Evolutionary conservation across 2,888 invertebrate genomes (phyloP), one percentile per base, ranked within the genome.

Genomic region (Cataglyphis albicans): DNA sequence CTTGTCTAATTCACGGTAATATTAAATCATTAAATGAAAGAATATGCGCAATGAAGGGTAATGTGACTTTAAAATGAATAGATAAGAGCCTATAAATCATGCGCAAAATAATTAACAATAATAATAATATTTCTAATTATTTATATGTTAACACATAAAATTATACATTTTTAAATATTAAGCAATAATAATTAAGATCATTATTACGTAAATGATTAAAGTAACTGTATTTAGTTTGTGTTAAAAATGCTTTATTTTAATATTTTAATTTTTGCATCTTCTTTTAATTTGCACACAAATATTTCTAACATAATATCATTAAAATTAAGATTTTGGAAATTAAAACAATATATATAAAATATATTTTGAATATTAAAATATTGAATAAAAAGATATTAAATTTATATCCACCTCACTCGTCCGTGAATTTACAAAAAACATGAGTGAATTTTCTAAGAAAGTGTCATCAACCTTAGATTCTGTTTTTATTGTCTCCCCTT

Each of bases 1-100:
- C 90, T 89, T 88, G 90, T 90, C 90, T 88, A 91, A 92, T 92
- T 91, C 90, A 91, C 91, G 84, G 87, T 63, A 82, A 59, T 25
- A 29, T 80, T 81, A 64, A 81, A 75, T 72, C 67, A 61, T 61
- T 35, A 41, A 63, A 70, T 35, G 35, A 80, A 41, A 25, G 44
- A 80, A 80, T 52, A 5, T n/a, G 7, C n/a, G 68, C 63, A 75
- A 87, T 82, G 80, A 85, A 82, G 73, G 84, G 72, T 82, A 75
- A 81, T 73, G 48, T 52, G 70, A 82, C 75, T 59, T 44, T 9
- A 25, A 64, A 52, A 80, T 72, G 55, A 52, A 12, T 1, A 63
- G 61, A 70, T 55, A 44, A 83, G 29, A 3, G 32, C 4, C 29
- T 32, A 29, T 70, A 29, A 35, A 41, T 35, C 59, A 76, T n/a